Conservation (phyloP, 2,888 invertebrate species). For the Pomacea canaliculata region DNA sequence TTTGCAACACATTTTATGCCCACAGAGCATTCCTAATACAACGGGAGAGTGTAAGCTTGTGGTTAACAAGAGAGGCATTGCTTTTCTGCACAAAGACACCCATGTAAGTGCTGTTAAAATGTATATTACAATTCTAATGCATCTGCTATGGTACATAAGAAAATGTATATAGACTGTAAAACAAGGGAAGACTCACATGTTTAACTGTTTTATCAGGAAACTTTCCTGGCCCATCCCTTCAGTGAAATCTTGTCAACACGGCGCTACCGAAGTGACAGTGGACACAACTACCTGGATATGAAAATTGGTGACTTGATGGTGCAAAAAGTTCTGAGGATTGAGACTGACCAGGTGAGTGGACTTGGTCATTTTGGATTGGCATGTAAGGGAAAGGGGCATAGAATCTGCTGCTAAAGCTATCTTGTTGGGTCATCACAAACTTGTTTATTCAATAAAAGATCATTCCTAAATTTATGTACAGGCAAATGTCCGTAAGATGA, state of each 20-base stretch:
- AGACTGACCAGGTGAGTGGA: conserved; percentile 81
- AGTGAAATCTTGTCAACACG: conserved; percentile 95
- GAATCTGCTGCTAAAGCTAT: too few relatives aligned
- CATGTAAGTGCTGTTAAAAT: conserved; percentile 76
- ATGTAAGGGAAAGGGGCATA: too few relatives aligned
- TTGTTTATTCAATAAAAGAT: too few relatives aligned
- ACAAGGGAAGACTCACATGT: neutral
- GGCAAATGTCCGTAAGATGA: too few relatives aligned
- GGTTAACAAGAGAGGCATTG: conserved; percentile 91
- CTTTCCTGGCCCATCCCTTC: conserved; percentile 92
- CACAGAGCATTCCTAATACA: conserved; percentile 71
- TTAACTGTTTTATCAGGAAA: conserved; percentile 75
- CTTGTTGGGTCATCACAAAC: too few relatives aligned
- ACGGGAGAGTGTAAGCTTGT: conserved; percentile 92
- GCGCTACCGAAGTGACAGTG: conserved; percentile 59
- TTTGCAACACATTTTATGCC: conserved; percentile 1
- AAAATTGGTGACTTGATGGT: conserved; percentile 97
- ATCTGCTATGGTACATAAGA: neutral
- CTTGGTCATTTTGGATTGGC: neutral
- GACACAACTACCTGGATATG: conserved; percentile 81
- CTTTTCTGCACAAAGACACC: conserved; percentile 90
- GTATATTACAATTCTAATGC: too few relatives aligned
- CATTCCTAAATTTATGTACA: too few relatives aligned
- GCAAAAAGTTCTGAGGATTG: conserved; percentile 92
- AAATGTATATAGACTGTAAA: neutral